A percentile compares a stretch with the other conserved stretches of the same genome.
These are phyloP conservation scores for Microcebus tavaratra DNA, from an alignment of 2,113 vertebrate genomes.

Conservation along the genomic window DNA sequence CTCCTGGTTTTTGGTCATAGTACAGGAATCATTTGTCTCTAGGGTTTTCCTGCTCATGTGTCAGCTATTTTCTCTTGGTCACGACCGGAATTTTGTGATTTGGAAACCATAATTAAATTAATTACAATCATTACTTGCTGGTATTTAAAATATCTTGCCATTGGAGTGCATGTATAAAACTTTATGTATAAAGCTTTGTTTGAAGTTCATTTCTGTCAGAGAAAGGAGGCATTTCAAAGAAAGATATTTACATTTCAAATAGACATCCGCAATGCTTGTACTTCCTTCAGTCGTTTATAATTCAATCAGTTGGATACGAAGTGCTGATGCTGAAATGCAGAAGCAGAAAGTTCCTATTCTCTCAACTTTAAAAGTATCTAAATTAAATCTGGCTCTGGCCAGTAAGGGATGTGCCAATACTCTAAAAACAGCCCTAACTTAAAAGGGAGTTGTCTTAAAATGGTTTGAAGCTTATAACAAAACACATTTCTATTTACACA, in stretches of 20 bases:
- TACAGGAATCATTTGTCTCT: not conserved
- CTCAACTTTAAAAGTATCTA: slow-evolving; percentile 29
- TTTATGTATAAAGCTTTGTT: slow-evolving; percentile 11
- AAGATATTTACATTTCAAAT: slow-evolving; percentile 63
- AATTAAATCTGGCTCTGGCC: slow-evolving; percentile 26
- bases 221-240: not conserved
- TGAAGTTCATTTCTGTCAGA: not conserved
- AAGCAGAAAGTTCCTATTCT: slow-evolving; percentile 22
- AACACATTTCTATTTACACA: not conserved
- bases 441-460: not conserved
- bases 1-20: not conserved
- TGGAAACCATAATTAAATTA: not conserved
- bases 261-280: not conserved
- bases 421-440: not conserved
- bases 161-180: not conserved
- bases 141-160: not conserved
- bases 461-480: not conserved
- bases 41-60: not conserved
- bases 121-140: not conserved
- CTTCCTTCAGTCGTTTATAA: slow-evolving; percentile 31
- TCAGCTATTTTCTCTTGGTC: not conserved
- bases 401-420: not conserved
- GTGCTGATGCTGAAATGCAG: slow-evolving; percentile 20
- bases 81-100: not conserved
- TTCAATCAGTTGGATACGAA: slow-evolving; percentile 38